These are phyloP conservation scores for Dromiciops gliroides DNA, from an alignment of 2,113 vertebrate genomes.

Conservation along the genomic window DNA sequence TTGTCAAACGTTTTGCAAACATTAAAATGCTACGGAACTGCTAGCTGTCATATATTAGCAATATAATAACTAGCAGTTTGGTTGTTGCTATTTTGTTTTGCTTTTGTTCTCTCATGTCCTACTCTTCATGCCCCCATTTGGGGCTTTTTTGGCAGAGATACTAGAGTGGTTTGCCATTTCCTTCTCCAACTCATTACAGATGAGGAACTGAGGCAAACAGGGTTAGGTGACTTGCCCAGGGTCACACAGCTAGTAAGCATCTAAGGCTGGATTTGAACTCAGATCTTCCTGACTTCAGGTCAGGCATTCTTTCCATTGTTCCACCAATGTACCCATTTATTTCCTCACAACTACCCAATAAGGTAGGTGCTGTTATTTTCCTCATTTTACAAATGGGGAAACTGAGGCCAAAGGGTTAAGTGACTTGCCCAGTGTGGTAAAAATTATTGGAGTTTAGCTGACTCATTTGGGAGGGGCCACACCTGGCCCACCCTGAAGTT, in stretches of 20 bases:
- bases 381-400: neutral
- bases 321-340: neutral
- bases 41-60: neutral
- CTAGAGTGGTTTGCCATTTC: neutral
- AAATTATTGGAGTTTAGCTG: no score
- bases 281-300: neutral
- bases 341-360: neutral
- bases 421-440: neutral
- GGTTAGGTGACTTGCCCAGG: no score
- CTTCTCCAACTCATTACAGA: no score
- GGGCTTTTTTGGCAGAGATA: neutral
- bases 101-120: neutral
- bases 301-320: neutral
- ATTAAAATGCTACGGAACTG: neutral
- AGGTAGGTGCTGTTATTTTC: neutral
- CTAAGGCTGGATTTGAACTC: no score
- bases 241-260: no score
- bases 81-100: neutral
- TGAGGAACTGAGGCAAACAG: no score
- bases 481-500: no score
- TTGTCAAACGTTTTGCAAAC: neutral
- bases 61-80: neutral
- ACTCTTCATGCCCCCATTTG: neutral
- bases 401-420: neutral
- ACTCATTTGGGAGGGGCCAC: no score